Conservation (phyloP, 1,140 invertebrate species). For the Lasaia peninsularis region DNA sequence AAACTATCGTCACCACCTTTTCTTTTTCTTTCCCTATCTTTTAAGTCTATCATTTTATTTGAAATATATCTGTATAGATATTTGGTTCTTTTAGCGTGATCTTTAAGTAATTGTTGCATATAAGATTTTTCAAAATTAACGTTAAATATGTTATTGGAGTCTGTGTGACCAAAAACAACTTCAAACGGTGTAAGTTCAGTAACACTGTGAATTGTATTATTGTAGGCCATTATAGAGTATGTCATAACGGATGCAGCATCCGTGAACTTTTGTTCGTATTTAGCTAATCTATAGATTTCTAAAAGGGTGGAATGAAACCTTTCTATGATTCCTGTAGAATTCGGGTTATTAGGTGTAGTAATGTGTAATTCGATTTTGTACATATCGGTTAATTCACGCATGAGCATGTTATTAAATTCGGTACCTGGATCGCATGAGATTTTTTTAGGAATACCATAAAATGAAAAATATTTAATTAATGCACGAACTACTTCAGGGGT, state of each 20-base stretch:
- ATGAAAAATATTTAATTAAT: constrained; percentile 33
- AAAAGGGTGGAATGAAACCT: constrained; percentile 38
- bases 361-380: constrained; percentile 42
- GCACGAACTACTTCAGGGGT: constrained; percentile 32
- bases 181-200: constrained; percentile 34
- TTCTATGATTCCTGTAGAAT: constrained; percentile 42
- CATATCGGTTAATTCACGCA: constrained; percentile 31
- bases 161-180: constrained; percentile 37
- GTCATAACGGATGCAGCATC: constrained; percentile 29
- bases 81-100: constrained; percentile 32
- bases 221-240: constrained; percentile 35
- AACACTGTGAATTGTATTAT: constrained; percentile 29
- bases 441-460: constrained; percentile 27
- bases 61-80: constrained; percentile 31
- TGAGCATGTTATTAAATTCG: constrained; percentile 37
- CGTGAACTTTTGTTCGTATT: constrained; percentile 32
- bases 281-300: constrained; percentile 38
- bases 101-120: constrained; percentile 34
- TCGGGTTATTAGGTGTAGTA: constrained; percentile 38
- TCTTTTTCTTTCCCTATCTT: constrained; percentile 18
- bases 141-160: constrained; percentile 24
- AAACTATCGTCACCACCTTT: constrained; percentile 1
- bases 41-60: constrained; percentile 21
- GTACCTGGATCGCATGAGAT: constrained; percentile 31
- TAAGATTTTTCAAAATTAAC: constrained; percentile 24